A percentile compares a stretch with the other conserved stretches of the same genome.
Conservation (phyloP, 2,888 invertebrate species). For the Nycteola revayana region DNA sequence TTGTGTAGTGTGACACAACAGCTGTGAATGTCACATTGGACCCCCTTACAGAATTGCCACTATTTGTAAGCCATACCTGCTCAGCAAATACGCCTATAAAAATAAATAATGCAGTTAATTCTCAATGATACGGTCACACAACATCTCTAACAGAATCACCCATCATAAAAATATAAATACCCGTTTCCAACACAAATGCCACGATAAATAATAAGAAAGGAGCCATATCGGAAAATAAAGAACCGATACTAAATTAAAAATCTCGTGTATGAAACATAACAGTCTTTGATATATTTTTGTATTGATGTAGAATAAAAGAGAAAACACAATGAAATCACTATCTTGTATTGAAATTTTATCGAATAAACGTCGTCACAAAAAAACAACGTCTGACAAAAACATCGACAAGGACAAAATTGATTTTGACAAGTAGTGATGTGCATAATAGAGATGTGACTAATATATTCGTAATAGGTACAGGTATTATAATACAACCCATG, state of each 20-base stretch:
- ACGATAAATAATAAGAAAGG: conserved; percentile 47
- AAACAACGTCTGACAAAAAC: not conserved
- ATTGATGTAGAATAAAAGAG: not conserved
- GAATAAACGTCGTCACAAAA: conserved; percentile 3
- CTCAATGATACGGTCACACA: too few species aligned
- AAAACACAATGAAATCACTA: not conserved
- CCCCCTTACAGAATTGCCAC: conserved; percentile 88
- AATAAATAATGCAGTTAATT: conserved; percentile 10
- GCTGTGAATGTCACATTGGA: conserved; percentile 87
- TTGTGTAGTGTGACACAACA: conserved; percentile 60
- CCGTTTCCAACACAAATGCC: conserved; percentile 46
- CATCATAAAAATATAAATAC: conserved; percentile 28
- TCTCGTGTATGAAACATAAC: conserved; percentile 9
- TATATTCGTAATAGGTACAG: too few species aligned
- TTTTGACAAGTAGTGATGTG: too few species aligned
- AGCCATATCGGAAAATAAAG: conserved; percentile 44
- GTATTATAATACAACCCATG: too few species aligned
- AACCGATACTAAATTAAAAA: conserved; percentile 6
- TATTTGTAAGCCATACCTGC: conserved; percentile 77
- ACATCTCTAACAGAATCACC: too few species aligned
- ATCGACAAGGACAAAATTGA: too few species aligned
- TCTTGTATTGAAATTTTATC: not conserved
- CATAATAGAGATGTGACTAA: too few species aligned
- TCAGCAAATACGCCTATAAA: conserved; percentile 49
- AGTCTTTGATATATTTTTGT: not conserved